phyloP scores from a whole-genome alignment of 2,888 invertebrate species.

The Microctonus hyperodae region DNA sequence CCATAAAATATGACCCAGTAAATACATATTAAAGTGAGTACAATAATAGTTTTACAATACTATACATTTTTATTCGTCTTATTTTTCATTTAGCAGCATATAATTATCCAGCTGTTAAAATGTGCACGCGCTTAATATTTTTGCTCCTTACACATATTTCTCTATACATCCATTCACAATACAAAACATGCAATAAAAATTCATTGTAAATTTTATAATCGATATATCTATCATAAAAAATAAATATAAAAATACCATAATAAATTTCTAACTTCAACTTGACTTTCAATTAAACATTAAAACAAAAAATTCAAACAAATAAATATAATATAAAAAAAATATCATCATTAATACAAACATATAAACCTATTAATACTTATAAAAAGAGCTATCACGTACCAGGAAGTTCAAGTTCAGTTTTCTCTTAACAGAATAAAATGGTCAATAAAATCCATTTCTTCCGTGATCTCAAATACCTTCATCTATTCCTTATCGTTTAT shows the following conservation, averaged over 20 bases:
- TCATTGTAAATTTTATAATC: neutral
- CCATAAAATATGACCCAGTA: neutral
- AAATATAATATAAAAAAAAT: neutral
- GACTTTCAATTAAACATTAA: neutral
- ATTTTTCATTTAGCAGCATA: neutral
- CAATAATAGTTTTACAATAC: neutral
- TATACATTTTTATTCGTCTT: no score
- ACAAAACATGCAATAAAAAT: neutral
- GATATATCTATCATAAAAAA: neutral
- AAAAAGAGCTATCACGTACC: neutral
- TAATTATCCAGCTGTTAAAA: neutral
- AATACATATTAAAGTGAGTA: neutral
- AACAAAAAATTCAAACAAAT: neutral
- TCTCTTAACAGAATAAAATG: neutral
- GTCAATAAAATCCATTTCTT: constrained; percentile 6
- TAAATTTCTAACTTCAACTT: constrained; percentile 1
- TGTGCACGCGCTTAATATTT: neutral
- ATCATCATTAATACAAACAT: neutral
- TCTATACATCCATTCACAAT: neutral
- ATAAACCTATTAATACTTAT: neutral
- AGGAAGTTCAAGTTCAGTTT: constrained; percentile 11
- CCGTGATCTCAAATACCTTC: constrained; percentile 1
- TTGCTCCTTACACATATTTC: neutral
- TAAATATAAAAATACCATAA: neutral
- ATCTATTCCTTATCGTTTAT: neutral